Conservation (phyloP, 2,888 invertebrate species). For the Plagodis pulveraria region DNA sequence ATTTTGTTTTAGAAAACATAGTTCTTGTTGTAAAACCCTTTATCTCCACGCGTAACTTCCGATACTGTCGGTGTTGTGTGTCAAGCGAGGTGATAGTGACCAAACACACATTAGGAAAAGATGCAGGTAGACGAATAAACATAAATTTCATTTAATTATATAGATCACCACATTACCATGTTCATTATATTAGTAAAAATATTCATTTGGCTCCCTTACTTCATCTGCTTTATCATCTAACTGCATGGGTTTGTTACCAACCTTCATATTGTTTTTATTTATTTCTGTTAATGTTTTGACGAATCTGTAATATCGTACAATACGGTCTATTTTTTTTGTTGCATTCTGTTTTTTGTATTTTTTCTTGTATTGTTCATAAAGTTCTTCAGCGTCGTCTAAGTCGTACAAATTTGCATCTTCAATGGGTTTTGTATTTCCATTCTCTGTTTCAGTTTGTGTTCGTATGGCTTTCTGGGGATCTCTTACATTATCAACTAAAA, state of each 20-base stretch:
- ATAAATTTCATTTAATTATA: too few species aligned
- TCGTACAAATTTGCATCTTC: conserved; percentile 48
- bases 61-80: too few species aligned
- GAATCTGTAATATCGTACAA: conserved; percentile 56
- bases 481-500: conserved; percentile 47
- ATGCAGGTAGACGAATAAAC: too few species aligned
- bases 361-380: conserved; percentile 48
- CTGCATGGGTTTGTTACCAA: conserved; percentile 23
- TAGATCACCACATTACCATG: too few species aligned
- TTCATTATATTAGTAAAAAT: conserved; percentile 43
- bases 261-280: conserved; percentile 51
- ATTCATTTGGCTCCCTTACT: conserved; percentile 50
- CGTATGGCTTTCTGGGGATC: conserved; percentile 21
- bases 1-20: too few species aligned
- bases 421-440: conserved; percentile 22
- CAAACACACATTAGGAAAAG: too few species aligned
- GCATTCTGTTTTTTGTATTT: conserved; percentile 42
- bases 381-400: conserved; percentile 47
- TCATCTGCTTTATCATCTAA: conserved; percentile 51
- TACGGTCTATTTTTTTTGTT: conserved; percentile 38
- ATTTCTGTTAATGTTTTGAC: conserved; percentile 58
- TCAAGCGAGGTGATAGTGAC: too few species aligned
- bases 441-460: neutral
- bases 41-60: too few species aligned
- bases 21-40: too few species aligned